phyloP scores from a whole-genome alignment of 2,888 invertebrate species.

The Allacma fusca region DNA sequence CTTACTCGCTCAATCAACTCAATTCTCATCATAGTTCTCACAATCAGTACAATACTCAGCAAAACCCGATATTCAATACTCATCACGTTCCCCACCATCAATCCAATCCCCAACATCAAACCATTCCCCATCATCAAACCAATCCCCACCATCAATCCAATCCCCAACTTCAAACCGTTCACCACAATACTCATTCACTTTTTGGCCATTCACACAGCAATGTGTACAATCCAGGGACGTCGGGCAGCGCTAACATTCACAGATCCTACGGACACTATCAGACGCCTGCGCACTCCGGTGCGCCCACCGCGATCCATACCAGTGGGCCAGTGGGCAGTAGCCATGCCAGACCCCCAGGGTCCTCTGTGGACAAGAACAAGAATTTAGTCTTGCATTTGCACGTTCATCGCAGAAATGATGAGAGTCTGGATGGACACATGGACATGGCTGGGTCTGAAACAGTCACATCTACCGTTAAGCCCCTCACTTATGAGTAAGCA shows the following conservation, averaged over 20 bases:
- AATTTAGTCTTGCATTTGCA: slow-evolving; percentile 60
- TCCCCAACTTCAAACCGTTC: no score
- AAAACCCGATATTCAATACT: no score
- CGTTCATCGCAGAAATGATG: slow-evolving; percentile 57
- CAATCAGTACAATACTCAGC: not conserved
- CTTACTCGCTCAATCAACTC: not conserved
- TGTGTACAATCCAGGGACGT: not conserved
- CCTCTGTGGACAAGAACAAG: slow-evolving; percentile 49
- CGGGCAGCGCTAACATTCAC: slow-evolving; percentile 19
- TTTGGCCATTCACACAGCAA: not conserved
- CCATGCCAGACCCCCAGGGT: not conserved
- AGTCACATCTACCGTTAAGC: slow-evolving; percentile 53
- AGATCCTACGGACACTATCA: slow-evolving; percentile 28
- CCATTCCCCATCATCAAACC: no score
- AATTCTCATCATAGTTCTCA: not conserved
- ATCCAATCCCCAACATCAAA: no score
- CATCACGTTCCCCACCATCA: not conserved
- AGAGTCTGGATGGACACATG: slow-evolving; percentile 49
- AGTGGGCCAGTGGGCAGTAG: not conserved
- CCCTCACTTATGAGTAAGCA: slow-evolving; percentile 59
- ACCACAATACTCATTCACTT: no score
- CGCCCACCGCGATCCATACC: not conserved
- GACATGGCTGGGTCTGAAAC: slow-evolving; percentile 57
- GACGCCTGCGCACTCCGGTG: not conserved
- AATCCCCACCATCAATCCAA: no score